Conservation (phyloP, 2,888 invertebrate genomes). For the Caenorhabditis sinica region DNA sequence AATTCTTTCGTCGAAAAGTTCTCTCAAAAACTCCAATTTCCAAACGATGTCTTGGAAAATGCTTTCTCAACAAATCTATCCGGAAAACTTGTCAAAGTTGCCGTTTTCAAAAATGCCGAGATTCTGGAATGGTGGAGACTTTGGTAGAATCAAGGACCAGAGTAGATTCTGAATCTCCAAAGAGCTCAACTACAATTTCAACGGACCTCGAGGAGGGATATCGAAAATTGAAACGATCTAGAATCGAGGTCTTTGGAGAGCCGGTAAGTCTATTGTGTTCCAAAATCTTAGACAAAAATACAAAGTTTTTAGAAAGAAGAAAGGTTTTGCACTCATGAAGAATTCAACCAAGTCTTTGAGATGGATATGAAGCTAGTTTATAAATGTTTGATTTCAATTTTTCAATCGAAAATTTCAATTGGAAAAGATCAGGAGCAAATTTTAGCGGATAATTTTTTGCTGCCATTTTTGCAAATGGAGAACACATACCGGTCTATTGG, state of each 20-base stretch:
- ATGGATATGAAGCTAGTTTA: constrained; percentile 2
- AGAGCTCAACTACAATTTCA: not conserved
- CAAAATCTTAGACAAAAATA: not conserved
- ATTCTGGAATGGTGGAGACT: constrained; percentile 12
- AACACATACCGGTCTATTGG: not conserved
- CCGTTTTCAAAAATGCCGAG: constrained; percentile 18
- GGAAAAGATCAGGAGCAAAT: not conserved
- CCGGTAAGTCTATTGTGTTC: not conserved
- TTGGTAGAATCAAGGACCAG: not conserved
- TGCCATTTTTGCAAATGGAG: not conserved
- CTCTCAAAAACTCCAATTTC: not conserved
- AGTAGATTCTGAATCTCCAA: not conserved
- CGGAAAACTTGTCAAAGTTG: constrained; percentile 18
- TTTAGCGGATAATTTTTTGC: not conserved
- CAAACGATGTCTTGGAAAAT: not conserved
- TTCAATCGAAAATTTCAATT: not conserved
- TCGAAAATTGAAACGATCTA: not conserved
- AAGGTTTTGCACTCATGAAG: not conserved
- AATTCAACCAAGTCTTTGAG: not conserved
- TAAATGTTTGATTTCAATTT: not conserved
- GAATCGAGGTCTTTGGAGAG: not conserved
- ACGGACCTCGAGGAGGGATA: not conserved
- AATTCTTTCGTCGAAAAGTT: constrained; percentile 20
- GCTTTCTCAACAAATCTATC: not conserved
- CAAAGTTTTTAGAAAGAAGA: not conserved